phyloP scores from a whole-genome alignment of 2,888 invertebrate genomes.

The Ophion obscuratus region DNA sequence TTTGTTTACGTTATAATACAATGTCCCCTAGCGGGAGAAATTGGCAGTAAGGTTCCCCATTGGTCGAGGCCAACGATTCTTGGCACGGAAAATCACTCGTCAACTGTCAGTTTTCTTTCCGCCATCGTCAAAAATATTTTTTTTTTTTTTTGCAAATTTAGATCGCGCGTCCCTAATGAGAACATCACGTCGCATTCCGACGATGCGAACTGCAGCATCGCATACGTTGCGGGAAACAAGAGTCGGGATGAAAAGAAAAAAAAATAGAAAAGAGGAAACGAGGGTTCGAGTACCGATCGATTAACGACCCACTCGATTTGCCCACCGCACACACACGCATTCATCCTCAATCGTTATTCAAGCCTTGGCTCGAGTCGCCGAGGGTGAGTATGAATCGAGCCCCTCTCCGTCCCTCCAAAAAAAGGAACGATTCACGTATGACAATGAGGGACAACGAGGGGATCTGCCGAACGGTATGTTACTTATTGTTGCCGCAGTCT shows the following conservation, averaged over 20 bases:
- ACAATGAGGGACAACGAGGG: slow-evolving; percentile 48
- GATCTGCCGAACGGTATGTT: slow-evolving; percentile 35
- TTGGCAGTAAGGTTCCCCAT: too few species aligned
- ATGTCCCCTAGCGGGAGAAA: too few species aligned
- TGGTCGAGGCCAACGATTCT: too few species aligned
- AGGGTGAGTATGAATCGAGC: slow-evolving; percentile 53
- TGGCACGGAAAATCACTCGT: too few species aligned
- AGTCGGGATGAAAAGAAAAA: not conserved
- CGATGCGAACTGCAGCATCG: not conserved
- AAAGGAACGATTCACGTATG: slow-evolving; percentile 8
- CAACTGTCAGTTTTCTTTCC: not conserved
- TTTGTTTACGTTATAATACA: too few species aligned
- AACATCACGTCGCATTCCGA: not conserved
- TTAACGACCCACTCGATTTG: slow-evolving; percentile 58
- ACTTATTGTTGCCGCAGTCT: slow-evolving; percentile 47
- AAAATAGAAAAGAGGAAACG: slow-evolving; percentile 26
- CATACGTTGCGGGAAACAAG: not conserved
- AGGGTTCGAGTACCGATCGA: slow-evolving; percentile 44
- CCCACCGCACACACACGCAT: not conserved
- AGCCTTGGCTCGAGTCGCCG: slow-evolving; percentile 24
- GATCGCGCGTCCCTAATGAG: not conserved
- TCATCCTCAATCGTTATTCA: slow-evolving; percentile 50
- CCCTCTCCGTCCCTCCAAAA: not conserved
- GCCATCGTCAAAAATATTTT: not conserved
- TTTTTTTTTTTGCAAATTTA: not conserved